Conservation (phyloP, 2,888 invertebrate species). For the Andrena praecox region DNA sequence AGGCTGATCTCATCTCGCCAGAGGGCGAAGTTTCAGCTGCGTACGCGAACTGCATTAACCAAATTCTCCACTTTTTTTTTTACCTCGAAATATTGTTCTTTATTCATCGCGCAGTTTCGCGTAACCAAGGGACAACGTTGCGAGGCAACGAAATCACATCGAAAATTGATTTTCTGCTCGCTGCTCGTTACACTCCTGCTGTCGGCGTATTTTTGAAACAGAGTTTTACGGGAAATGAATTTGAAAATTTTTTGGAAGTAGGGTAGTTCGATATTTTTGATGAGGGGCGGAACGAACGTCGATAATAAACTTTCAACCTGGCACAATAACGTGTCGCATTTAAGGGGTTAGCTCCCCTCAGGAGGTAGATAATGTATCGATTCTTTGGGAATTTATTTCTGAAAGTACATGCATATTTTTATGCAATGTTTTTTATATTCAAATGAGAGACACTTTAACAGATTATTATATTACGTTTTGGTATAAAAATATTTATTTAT, state of each 20-base stretch:
- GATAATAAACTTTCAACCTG: not conserved
- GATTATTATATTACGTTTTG: too few species aligned
- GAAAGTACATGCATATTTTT: too few species aligned
- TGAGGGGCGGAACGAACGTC: not conserved
- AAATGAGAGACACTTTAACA: too few species aligned
- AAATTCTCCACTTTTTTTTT: not conserved
- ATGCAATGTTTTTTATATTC: too few species aligned
- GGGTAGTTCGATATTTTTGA: not conserved
- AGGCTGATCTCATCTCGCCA: constrained; percentile 30
- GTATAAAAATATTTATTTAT: too few species aligned
- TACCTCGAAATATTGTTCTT: not conserved
- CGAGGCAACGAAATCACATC: not conserved
- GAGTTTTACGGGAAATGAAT: not conserved
- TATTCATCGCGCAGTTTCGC: not conserved
- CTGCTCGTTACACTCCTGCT: not conserved
- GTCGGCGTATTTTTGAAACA: not conserved
- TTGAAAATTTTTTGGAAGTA: not conserved
- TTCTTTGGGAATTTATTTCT: too few species aligned
- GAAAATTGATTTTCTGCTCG: not conserved
- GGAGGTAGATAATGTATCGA: too few species aligned
- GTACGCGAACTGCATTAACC: constrained; percentile 31
- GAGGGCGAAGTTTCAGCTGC: constrained; percentile 40
- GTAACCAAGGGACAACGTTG: too few species aligned
- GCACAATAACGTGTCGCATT: not conserved
- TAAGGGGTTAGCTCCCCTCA: too few species aligned